A percentile compares a stretch with the other conserved stretches of the same genome.
phyloP scores from a whole-genome alignment of 2,797 vertebrate genomes.

The Hyperoplus immaculatus region DNA sequence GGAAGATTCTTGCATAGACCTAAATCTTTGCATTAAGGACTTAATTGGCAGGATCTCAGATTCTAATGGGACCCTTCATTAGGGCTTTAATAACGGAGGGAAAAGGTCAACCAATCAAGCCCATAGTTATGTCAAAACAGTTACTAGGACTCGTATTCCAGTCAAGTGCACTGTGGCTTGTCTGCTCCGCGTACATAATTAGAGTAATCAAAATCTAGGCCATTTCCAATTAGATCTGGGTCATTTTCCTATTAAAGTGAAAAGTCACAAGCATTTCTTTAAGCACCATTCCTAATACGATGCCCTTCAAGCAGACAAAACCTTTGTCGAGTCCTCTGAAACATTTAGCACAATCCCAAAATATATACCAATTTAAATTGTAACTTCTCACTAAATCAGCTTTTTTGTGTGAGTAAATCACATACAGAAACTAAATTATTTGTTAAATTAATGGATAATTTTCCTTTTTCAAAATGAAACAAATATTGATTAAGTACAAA shows the following conservation, averaged over 20 bases:
- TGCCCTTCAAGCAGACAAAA: constrained; percentile 3
- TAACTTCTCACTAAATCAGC: background rate
- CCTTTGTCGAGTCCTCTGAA: background rate
- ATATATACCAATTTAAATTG: background rate
- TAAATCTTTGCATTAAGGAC: constrained; percentile 46
- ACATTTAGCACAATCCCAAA: background rate
- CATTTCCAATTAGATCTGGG: constrained; percentile 56
- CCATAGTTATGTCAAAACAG: constrained; percentile 35
- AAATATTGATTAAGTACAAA: background rate
- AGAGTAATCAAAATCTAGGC: constrained; percentile 50
- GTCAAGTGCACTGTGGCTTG: constrained; percentile 17
- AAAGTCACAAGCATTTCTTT: constrained; percentile 15
- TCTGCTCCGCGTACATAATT: constrained; percentile 55
- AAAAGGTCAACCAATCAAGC: constrained; percentile 69
- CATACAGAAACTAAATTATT: too few species aligned
- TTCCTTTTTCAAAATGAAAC: too few species aligned
- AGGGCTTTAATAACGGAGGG: constrained; percentile 46
- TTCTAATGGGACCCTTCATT: constrained; percentile 57
- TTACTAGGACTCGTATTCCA: background rate
- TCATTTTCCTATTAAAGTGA: constrained; percentile 40
- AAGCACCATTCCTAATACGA: background rate
- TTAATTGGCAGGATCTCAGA: constrained; percentile 57
- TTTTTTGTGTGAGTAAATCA: background rate
- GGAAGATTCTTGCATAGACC: constrained; percentile 6
- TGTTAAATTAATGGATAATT: too few species aligned